Conservation (phyloP, 2,888 invertebrate species). For the Brenthis hecate region DNA sequence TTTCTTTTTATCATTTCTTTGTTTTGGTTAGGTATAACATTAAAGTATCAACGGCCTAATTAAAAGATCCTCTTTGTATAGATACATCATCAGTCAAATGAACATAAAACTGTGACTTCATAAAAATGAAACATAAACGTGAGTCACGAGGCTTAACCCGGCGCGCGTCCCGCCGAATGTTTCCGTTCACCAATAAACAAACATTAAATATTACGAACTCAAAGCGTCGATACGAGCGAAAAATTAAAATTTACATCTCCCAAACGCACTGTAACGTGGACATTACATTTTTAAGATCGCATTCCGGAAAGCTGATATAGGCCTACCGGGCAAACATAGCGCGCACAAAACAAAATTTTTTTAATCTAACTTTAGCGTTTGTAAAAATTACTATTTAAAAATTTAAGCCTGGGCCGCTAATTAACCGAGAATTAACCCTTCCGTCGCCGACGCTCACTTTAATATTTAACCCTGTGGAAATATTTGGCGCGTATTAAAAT, state of each 20-base stretch:
- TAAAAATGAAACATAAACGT: slow-evolving; percentile 56
- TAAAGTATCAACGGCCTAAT: slow-evolving; percentile 14
- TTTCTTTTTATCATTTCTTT: background rate
- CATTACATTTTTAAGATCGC: slow-evolving; percentile 80
- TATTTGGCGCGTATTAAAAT: slow-evolving; percentile 82
- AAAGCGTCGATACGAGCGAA: slow-evolving; percentile 70
- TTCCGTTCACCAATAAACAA: slow-evolving; percentile 70
- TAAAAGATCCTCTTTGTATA: slow-evolving; percentile 19
- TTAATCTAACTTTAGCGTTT: slow-evolving; percentile 83
- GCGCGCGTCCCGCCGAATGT: slow-evolving; percentile 46
- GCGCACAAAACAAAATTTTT: slow-evolving; percentile 70
- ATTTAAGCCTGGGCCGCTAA: slow-evolving; percentile 76
- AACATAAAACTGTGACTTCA: slow-evolving; percentile 52
- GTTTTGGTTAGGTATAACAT: slow-evolving; percentile 1
- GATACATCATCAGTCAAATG: slow-evolving; percentile 42
- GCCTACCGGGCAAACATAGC: slow-evolving; percentile 67
- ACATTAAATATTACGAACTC: slow-evolving; percentile 70
- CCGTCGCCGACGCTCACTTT: slow-evolving; percentile 76
- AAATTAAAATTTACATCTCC: slow-evolving; percentile 75
- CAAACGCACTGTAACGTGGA: slow-evolving; percentile 62
- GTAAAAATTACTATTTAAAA: slow-evolving; percentile 83
- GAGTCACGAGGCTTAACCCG: slow-evolving; percentile 51
- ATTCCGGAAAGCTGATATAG: slow-evolving; percentile 69
- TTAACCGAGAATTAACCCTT: slow-evolving; percentile 82
- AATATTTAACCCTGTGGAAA: slow-evolving; percentile 79